A percentile compares a stretch with the other conserved stretches of the same genome.
Conservation (phyloP, 2,113 vertebrate species). For the Ctenomys sociabilis region DNA sequence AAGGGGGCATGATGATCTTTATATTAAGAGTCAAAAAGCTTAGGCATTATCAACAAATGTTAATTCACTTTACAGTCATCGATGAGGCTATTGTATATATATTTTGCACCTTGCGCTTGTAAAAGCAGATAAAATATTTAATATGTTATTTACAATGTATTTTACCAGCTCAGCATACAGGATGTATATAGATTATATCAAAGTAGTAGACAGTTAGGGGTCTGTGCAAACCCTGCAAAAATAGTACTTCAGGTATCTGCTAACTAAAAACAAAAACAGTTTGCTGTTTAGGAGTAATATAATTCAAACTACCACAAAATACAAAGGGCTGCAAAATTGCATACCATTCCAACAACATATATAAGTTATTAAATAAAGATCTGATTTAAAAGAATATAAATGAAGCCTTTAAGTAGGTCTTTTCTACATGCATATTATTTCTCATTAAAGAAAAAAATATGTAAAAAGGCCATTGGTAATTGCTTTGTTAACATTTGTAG, state of each 20-base stretch:
- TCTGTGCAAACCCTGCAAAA: constrained; percentile 90
- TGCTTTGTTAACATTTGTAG: constrained; percentile 91
- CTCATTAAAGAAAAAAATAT: constrained; percentile 89
- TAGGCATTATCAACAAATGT: constrained; percentile 86
- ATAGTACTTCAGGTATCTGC: constrained; percentile 88
- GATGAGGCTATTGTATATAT: constrained; percentile 88
- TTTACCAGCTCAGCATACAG: constrained; percentile 90
- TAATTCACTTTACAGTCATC: constrained; percentile 88
- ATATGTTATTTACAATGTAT: constrained; percentile 90
- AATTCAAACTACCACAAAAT: constrained; percentile 90
- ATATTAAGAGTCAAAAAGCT: constrained; percentile 85
- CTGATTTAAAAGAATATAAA: constrained; percentile 93
- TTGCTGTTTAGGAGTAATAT: constrained; percentile 87
- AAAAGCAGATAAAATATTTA: constrained; percentile 94
- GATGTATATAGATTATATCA: constrained; percentile 88
- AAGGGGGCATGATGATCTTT: constrained; percentile 65
- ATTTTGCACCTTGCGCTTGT: constrained; percentile 87
- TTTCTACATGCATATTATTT: constrained; percentile 92
- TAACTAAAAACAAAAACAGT: constrained; percentile 83
- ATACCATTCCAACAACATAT: constrained; percentile 90
- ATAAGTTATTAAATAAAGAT: constrained; percentile 96
- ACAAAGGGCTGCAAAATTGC: constrained; percentile 89
- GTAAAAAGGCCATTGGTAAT: constrained; percentile 93
- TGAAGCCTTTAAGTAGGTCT: constrained; percentile 92
- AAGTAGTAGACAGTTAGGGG: constrained; percentile 89